Base-by-base conservation (phyloP, 2,113 vertebrate species). In the Gadus macrocephalus region DNA sequence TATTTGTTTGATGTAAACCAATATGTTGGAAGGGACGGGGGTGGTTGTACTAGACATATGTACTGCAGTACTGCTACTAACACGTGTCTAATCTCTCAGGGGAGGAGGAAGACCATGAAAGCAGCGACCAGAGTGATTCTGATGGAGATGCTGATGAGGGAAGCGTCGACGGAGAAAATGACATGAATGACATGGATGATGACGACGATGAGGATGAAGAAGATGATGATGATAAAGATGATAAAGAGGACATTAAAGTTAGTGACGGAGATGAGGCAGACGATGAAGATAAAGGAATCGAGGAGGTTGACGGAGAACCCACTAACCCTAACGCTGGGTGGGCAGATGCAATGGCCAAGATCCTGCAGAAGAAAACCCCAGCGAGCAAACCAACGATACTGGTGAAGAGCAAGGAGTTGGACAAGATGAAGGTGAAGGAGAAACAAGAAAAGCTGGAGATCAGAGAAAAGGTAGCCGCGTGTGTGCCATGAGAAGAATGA, bases 301-400 rank as follows among this genome's bases (percentile, higher is more conserved):
- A 65, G 4, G 62, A 72, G 16, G 17, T 64, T 1, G 84, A 72
- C 16, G 74, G 81, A 5, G 64, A 79, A 56, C 67, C 9, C 42
- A 9, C 31, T 27, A 91, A 89, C 2, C 67, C 88, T 2, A 83
- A 89, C 8, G 63, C 80, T 0, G 96, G 95, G 27, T 99, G 96
- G 97, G 97, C 97, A 0, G 92, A 96, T 19, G 96, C 94, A 75
- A 99, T 99, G 97, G 94, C 95, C n/a, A 95, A 93, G 87, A 91
- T 98, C 65, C 92, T 99, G 73, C 91, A 86, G 62, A 98, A 93
- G 88, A 94, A 94, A 69, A 88, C 88, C 0, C 87, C 91, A 0
- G 83, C 84, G 11, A 92, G 81, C 66, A 93, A 92, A 38, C 68
- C 88, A 62, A 86, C 70, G 53, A 98, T 99, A 72, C 89, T 98